Percentiles rank a stretch among this genome's conserved stretches.
phyloP scores from a whole-genome alignment of 2,113 vertebrate genomes.

The Irena cyanogastra region DNA sequence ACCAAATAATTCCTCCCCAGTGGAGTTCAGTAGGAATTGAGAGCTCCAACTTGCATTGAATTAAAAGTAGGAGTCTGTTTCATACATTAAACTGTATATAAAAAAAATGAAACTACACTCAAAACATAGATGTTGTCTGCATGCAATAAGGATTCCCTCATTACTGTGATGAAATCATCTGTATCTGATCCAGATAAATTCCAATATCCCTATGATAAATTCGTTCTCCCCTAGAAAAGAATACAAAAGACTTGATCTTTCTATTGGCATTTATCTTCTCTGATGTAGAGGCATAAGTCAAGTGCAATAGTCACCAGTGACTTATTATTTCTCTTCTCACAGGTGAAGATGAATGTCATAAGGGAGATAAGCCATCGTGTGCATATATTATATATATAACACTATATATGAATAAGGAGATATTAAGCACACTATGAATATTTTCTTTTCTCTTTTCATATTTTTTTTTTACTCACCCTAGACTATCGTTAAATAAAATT shows the following conservation, averaged over 20 bases:
- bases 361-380: constrained; percentile 16
- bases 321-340: constrained; percentile 54
- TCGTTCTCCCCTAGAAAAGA: constrained; percentile 17
- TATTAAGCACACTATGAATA: constrained; percentile 6
- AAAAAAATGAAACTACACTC: constrained; percentile 25
- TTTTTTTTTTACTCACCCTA: not conserved
- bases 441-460: not conserved
- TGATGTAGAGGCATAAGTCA: constrained; percentile 57
- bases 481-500: not conserved
- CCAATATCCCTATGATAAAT: constrained; percentile 48
- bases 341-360: constrained; percentile 59
- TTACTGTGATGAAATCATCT: constrained; percentile 38
- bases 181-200: constrained; percentile 52
- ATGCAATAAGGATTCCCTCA: constrained; percentile 19
- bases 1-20: not conserved
- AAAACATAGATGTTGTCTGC: constrained; percentile 1
- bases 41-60: not conserved
- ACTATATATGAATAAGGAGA: not conserved
- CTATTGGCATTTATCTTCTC: constrained; percentile 65
- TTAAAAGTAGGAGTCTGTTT: constrained; percentile 30
- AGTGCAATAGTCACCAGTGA: constrained; percentile 49
- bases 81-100: not conserved
- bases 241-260: constrained; percentile 53
- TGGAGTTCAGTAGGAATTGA: not conserved
- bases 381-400: constrained; percentile 22